Evolutionary conservation across 2,113 vertebrate genomes (phyloP).

Genomic region (Genyomyrus donnyi): DNA sequence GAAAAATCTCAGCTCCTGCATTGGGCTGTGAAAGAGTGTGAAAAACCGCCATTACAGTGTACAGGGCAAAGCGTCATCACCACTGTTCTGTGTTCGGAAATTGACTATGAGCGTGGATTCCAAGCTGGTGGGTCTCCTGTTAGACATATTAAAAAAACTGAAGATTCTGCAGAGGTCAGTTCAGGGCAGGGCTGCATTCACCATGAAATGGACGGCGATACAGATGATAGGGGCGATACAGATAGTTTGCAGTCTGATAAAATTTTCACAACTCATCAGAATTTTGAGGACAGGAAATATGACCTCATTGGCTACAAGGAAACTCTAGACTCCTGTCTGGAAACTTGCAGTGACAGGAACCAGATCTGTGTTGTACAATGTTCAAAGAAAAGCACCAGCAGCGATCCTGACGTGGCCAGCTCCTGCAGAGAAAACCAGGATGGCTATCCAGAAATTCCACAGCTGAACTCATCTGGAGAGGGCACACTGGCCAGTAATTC

Average conservation of each 20-base stretch:
- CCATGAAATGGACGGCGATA: neutral
- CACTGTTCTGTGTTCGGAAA: slow-evolving; percentile 4
- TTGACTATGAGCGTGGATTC: neutral
- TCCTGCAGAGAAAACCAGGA: neutral
- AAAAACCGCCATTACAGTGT: neutral
- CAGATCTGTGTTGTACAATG: neutral
- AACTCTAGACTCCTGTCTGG: neutral
- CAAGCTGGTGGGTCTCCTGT: neutral
- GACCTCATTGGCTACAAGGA: neutral
- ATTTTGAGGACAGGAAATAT: slow-evolving; percentile 3
- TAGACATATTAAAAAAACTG: slow-evolving; percentile 3
- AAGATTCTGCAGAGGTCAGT: slow-evolving; percentile 17
- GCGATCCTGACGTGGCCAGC: neutral
- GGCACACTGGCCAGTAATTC: neutral
- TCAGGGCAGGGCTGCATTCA: neutral
- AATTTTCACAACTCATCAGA: neutral
- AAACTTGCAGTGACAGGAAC: neutral
- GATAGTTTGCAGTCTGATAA: neutral
- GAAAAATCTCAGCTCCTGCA: neutral
- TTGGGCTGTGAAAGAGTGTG: neutral
- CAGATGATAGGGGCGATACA: neutral
- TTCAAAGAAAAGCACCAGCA: neutral
- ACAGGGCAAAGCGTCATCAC: neutral
- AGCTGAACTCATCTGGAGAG: neutral
- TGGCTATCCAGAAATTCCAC: neutral